phyloP scores from a whole-genome alignment of 2,888 invertebrate species.

The Folsomia candida region DNA sequence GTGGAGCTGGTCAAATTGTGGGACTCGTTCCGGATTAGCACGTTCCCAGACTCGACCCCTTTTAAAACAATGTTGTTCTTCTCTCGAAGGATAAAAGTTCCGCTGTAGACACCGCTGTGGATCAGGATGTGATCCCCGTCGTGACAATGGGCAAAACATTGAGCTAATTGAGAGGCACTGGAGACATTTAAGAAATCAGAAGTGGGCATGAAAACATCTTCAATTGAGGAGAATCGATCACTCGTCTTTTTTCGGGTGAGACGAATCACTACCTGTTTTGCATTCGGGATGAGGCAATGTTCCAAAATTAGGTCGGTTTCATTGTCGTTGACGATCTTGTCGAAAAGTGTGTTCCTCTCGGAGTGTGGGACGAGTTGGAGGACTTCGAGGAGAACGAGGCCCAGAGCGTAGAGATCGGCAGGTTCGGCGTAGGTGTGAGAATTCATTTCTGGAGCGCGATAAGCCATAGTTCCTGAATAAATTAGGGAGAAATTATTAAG shows the following conservation, averaged over 20 bases:
- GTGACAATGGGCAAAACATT: not conserved
- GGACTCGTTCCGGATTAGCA: not conserved
- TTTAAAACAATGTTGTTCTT: not conserved
- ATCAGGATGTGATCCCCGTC: not conserved
- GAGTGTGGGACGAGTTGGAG: not conserved
- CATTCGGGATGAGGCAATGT: not conserved
- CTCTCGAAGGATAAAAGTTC: not conserved
- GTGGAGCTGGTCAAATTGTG: not conserved
- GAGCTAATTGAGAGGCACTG: not conserved
- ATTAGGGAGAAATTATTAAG: no score
- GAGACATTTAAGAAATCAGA: not conserved
- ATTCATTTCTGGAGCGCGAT: not conserved
- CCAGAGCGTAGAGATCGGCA: not conserved
- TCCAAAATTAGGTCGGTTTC: not conserved
- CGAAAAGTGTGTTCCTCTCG: not conserved
- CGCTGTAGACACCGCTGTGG: not conserved
- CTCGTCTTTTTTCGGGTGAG: not conserved
- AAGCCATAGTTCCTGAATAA: not conserved
- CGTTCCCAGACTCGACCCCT: not conserved
- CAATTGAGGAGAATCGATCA: not conserved
- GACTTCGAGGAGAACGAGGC: not conserved
- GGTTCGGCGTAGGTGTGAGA: not conserved
- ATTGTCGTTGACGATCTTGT: not conserved
- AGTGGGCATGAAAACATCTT: not conserved
- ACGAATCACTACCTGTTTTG: not conserved